Evolutionary conservation across 2,113 vertebrate genomes (phyloP).

Genomic region (Chrysemys picta): DNA sequence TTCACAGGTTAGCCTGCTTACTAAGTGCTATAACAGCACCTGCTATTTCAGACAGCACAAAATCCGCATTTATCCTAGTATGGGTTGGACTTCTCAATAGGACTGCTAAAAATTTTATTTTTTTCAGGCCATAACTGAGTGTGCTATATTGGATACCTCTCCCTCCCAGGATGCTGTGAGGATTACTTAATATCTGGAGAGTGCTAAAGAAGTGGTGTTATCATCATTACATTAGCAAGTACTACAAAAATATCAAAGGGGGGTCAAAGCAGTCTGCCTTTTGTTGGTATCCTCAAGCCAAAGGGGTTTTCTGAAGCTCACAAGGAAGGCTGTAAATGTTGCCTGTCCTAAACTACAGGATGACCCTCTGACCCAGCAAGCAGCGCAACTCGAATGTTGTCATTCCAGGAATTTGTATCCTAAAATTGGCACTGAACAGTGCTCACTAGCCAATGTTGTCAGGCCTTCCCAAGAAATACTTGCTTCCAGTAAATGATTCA

Average conservation of each 20-base stretch:
- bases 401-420: neutral
- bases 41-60: neutral
- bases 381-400: neutral
- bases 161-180: neutral
- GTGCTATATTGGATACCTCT: neutral
- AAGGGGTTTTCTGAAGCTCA: neutral
- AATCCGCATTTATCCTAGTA: neutral
- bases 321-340: neutral
- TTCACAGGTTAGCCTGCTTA: neutral
- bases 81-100: neutral
- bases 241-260: neutral
- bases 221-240: neutral
- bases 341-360: neutral
- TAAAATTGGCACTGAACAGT: neutral
- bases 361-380: neutral
- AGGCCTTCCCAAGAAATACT: neutral
- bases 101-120: neutral
- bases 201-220: neutral
- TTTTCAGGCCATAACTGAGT: neutral
- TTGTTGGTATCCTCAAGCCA: neutral
- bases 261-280: fast-evolving
- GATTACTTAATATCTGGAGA: neutral
- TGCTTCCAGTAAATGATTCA: neutral
- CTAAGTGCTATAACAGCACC: neutral
- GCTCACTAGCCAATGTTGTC: neutral